These are phyloP conservation scores for rabbit (Oryctolagus cuniculus) DNA, from an alignment of 2,113 vertebrate genomes.

Conservation along the genomic window DNA sequence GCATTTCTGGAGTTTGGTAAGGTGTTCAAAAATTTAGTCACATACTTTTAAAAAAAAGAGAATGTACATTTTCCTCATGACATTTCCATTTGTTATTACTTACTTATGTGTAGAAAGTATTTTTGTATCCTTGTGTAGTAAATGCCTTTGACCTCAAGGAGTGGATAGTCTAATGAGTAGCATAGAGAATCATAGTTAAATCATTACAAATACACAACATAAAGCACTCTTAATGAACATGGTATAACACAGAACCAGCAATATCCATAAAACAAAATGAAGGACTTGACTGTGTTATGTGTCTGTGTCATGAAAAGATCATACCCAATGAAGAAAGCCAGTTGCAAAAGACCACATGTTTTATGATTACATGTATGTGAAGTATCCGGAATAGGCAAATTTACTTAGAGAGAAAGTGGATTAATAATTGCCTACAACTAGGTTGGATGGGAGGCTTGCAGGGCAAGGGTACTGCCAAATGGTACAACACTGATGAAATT, in stretches of 20 bases:
- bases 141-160: slow-evolving; percentile 20
- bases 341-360: not conserved
- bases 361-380: not conserved
- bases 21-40: slow-evolving; percentile 25
- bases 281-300: not conserved
- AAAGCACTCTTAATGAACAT: not conserved
- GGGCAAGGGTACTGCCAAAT: not conserved
- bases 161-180: not conserved
- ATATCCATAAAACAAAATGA: not conserved
- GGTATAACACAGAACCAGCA: not conserved
- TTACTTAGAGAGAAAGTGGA: slow-evolving; percentile 10
- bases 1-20: not conserved
- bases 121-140: not conserved
- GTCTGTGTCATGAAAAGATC: not conserved
- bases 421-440: not conserved
- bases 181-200: not conserved
- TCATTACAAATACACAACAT: not conserved
- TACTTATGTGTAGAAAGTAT: not conserved
- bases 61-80: not conserved
- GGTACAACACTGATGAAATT: not conserved
- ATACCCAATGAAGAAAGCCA: not conserved
- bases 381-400: not conserved
- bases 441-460: not conserved
- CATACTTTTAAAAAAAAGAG: not conserved
- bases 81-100: not conserved